A percentile compares a stretch with the other conserved stretches of the same genome.
Evolutionary conservation across 2,888 invertebrate genomes (phyloP).

Genomic region (Camptogramma bilineatum): DNA sequence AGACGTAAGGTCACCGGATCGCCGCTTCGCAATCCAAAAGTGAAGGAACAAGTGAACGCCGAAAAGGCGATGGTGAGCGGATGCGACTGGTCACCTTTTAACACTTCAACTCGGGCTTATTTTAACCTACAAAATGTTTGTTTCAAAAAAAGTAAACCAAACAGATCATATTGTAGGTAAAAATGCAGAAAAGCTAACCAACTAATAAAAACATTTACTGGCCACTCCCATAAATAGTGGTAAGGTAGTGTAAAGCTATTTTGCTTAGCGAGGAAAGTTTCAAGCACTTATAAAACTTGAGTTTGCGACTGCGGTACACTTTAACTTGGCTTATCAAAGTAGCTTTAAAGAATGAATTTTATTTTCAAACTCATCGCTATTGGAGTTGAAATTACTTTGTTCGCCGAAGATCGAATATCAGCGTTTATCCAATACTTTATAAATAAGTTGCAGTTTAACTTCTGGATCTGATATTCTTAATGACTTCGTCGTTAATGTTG

Average conservation of each 20-base stretch:
- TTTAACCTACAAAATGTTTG: no score
- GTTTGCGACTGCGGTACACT: constrained; percentile 58
- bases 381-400: constrained; percentile 80
- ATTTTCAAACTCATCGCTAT: constrained; percentile 78
- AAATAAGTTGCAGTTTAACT: constrained; percentile 51
- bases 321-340: constrained; percentile 77
- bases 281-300: constrained; percentile 50
- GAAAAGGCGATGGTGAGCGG: no score
- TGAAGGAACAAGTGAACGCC: no score
- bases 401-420: constrained; percentile 78
- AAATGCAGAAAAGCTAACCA: neutral
- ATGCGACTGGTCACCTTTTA: no score
- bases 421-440: constrained; percentile 77
- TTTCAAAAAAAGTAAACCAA: no score
- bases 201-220: constrained; percentile 1
- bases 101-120: no score
- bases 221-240: constrained; percentile 4
- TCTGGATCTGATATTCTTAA: constrained; percentile 17
- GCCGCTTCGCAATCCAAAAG: no score
- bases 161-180: no score
- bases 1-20: no score
- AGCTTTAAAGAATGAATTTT: constrained; percentile 74
- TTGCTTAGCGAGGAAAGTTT: constrained; percentile 34
- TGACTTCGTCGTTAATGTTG: neutral
- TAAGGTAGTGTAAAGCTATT: constrained; percentile 12